phyloP scores from a whole-genome alignment of 2,888 invertebrate species.

The Philereme vetulata region DNA sequence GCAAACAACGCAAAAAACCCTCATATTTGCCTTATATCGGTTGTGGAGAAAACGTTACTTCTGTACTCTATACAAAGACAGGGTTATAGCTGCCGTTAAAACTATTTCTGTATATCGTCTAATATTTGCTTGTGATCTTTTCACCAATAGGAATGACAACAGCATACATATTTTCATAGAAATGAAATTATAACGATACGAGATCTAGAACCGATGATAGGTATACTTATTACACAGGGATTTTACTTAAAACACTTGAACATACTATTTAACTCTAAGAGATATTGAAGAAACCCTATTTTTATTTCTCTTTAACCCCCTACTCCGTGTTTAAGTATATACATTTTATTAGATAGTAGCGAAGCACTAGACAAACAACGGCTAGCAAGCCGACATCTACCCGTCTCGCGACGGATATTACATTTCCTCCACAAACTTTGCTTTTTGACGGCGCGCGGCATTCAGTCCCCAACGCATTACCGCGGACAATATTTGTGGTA shows the following conservation, averaged over 20 bases:
- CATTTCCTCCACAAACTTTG: slow-evolving; percentile 56
- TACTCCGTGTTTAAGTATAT: too few species aligned
- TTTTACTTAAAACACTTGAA: too few species aligned
- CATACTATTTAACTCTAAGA: too few species aligned
- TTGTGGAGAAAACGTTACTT: slow-evolving; percentile 49
- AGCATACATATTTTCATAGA: too few species aligned
- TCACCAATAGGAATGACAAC: not conserved
- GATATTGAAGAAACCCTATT: too few species aligned
- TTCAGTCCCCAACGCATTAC: not conserved
- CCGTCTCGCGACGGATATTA: slow-evolving; percentile 52
- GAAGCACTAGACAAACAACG: not conserved
- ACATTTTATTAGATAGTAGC: too few species aligned
- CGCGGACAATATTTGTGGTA: slow-evolving; percentile 18
- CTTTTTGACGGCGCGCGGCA: slow-evolving; percentile 17
- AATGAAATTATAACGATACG: too few species aligned
- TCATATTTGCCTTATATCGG: slow-evolving; percentile 60
- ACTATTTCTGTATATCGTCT: not conserved
- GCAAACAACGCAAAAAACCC: slow-evolving; percentile 68
- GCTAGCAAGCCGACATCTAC: slow-evolving; percentile 12
- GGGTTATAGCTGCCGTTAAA: slow-evolving; percentile 4
- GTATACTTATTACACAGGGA: too few species aligned
- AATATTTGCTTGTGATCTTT: not conserved
- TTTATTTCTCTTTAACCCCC: too few species aligned
- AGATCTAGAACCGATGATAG: too few species aligned
- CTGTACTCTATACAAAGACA: slow-evolving; percentile 43